Percentiles rank a stretch among this genome's conserved stretches.
phyloP scores from a whole-genome alignment of 2,113 vertebrate genomes.

The Zapus hudsonius region DNA sequence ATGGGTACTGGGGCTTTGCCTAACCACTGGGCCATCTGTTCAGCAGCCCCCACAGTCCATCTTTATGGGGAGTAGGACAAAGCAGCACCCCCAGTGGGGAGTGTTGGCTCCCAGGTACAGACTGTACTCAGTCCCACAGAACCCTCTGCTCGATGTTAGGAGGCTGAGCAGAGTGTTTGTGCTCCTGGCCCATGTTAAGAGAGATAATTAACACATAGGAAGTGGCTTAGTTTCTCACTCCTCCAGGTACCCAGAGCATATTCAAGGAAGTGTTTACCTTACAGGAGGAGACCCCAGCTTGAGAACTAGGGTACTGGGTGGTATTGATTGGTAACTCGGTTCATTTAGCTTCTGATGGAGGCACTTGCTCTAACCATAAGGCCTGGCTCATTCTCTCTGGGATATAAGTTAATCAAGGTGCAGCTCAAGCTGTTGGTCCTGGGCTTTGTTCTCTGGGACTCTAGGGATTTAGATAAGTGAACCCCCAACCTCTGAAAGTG shows the following conservation, averaged over 20 bases:
- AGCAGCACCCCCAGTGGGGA: neutral
- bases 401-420: neutral
- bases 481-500: neutral
- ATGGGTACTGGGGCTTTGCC: no score
- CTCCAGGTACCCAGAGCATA: neutral
- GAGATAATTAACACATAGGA: neutral
- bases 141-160: neutral
- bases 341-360: neutral
- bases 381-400: neutral
- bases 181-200: no score
- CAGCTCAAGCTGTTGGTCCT: neutral
- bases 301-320: neutral
- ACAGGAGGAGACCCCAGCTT: neutral
- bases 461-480: neutral
- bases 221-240: neutral
- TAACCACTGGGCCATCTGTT: no score
- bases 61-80: neutral
- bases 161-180: neutral
- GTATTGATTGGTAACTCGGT: neutral
- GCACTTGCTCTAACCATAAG: neutral
- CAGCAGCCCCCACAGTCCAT: fast-evolving
- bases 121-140: no score
- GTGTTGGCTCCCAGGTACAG: neutral
- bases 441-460: neutral
- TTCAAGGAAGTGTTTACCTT: neutral